Evolutionary conservation across 2,888 invertebrate genomes (phyloP), one percentile per base, ranked within the genome.

Genomic region (Proisotoma minuta): DNA sequence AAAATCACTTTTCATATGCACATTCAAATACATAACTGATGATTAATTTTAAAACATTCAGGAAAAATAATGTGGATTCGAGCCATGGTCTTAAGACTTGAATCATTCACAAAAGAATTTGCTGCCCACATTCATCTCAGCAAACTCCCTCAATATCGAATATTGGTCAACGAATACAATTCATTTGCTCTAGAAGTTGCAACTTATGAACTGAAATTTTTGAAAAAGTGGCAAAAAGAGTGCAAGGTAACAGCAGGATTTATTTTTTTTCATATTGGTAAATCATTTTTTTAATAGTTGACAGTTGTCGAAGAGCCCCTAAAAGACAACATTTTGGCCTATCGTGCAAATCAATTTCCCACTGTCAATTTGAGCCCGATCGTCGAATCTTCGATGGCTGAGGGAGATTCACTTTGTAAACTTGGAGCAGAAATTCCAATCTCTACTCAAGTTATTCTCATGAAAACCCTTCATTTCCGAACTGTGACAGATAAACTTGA

Each of bases 41-140:
- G 26, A 18, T 34, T 48, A 47, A 10, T 34, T 34, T 10, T 34
- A 15, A 34, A 34, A 34, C 15, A 10, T 34, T 10, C 71, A 87
- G 87, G 84, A 54, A 83, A 88, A 48, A 85, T 89, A 57, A 86
- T 88, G 76, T 92, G 92, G 93, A 85, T 87, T 4, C 83, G 91
- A 20, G 89, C 91, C 47, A 79, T 92, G 61, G 84, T 87, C 76
- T 82, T 87, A 67, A 92, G 92, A 77, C 83, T 95, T 74, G 87
- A 88, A 29, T 88, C 89, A 76, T 84, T 94, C 0, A 87, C 94
- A 75, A 85, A 87, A 67, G 87, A 84, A 51, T 89, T 91, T 0
- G 86, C 85, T 10, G 84, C 84, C 10, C 91, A 92, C 77, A 84
- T 85, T 0, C 83, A 91, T 15, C 77, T 91, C 54, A 84, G 86